Conservation (phyloP, 2,888 invertebrate species). For the Leptopilina drosophilae region DNA sequence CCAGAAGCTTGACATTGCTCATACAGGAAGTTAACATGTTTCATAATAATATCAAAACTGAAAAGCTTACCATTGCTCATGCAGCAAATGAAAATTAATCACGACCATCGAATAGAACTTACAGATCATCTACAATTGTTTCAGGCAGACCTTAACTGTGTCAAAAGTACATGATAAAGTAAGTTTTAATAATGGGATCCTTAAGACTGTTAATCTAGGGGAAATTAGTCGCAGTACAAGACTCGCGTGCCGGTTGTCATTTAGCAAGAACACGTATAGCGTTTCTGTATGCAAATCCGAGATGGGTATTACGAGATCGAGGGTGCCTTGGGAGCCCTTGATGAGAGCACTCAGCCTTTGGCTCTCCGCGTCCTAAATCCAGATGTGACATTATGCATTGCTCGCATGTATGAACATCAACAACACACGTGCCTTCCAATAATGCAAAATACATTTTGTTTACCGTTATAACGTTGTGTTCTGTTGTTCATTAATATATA, state of each 20-base stretch:
- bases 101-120: too few relatives aligned
- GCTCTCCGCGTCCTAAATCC: slow-evolving; percentile 19
- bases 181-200: background rate
- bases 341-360: slow-evolving; percentile 19
- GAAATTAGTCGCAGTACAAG: background rate
- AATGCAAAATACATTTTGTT: slow-evolving; percentile 22
- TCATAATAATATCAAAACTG: too few relatives aligned
- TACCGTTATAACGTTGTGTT: background rate
- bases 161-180: too few relatives aligned
- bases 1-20: too few relatives aligned
- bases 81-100: too few relatives aligned
- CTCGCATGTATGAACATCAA: slow-evolving; percentile 15
- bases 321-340: slow-evolving; percentile 30
- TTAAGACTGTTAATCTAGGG: background rate
- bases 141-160: too few relatives aligned
- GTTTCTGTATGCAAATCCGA: slow-evolving; percentile 27
- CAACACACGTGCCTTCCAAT: slow-evolving; percentile 18
- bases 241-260: slow-evolving; percentile 10
- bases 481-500: background rate
- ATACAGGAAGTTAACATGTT: too few relatives aligned
- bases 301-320: slow-evolving; percentile 27
- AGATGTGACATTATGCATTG: slow-evolving; percentile 26
- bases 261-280: slow-evolving; percentile 23
- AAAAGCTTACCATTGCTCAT: too few relatives aligned
- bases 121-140: background rate